These are phyloP conservation scores for Psilopsiagon aurifrons DNA, from an alignment of 2,113 vertebrate genomes.

Conservation along the genomic window DNA sequence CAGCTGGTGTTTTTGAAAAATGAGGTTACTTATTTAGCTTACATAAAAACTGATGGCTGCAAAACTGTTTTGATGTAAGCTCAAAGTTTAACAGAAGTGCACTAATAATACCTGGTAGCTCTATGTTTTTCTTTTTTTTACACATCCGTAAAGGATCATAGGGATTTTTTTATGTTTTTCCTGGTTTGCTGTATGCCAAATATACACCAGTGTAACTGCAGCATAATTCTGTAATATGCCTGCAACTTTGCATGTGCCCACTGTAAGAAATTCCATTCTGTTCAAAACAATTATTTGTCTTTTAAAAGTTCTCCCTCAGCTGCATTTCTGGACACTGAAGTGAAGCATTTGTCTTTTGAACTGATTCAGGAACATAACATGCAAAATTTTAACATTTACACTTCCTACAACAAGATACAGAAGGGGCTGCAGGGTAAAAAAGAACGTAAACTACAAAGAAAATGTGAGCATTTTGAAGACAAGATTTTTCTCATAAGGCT, in stretches of 20 bases:
- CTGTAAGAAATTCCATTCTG: background rate
- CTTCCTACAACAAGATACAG: background rate
- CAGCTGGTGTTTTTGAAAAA: background rate
- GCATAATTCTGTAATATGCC: background rate
- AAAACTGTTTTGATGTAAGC: background rate
- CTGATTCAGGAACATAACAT: background rate
- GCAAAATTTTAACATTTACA: background rate
- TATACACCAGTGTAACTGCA: background rate
- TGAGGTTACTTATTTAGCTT: background rate
- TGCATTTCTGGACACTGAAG: background rate
- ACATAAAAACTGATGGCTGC: background rate
- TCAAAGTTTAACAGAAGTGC: background rate
- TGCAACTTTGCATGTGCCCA: background rate
- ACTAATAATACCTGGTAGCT: background rate
- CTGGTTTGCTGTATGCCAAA: background rate
- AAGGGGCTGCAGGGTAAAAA: background rate
- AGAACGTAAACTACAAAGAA: background rate
- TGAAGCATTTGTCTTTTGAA: background rate
- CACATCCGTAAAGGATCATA: background rate
- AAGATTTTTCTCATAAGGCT: background rate
- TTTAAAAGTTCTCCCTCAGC: background rate
- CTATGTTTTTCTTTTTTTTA: background rate
- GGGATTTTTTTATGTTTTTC: background rate
- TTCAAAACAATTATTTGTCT: background rate
- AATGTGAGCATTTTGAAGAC: background rate